Base-by-base conservation (phyloP, 1,140 invertebrate species). In the Microplitis mediator region DNA sequence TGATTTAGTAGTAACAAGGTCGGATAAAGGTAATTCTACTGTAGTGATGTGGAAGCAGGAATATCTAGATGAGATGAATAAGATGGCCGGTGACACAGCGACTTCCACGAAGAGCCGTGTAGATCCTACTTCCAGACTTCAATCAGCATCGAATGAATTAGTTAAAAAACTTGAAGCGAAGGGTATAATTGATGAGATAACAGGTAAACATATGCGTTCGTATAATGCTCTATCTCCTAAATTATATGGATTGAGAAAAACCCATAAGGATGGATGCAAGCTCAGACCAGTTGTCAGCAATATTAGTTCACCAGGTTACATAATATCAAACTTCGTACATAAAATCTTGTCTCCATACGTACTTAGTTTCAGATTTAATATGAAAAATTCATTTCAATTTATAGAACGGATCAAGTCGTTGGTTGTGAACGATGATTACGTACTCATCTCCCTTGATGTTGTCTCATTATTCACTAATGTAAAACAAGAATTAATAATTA, bases 401-500 rank as follows among this genome's bases (percentile, higher is more conserved):
- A 2, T 65, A 4, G 63, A 65, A 4, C 13, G 31, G 6, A 45
- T 45, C 5, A 65, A 31, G 23, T 13, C 11, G 4, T 31, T 65
- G 6, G 11, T 11, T 13, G 31, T 65, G 36, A 4, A 65, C 36
- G 13, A 14, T 13, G 34, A 45, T n/a, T 65, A 65, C 23, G 5
- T 9, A 65, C 3, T 50, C 9, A 36, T 65, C 4, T 65, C 63
- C 6, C n/a, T 65, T 4, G 63, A 65, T 31, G 63, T 65, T n/a
- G 63, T 65, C 4, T 65, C 63, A 13, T 65, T 65, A 23, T 65
- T 65, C 45, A 65, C 63, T 14, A 65, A 65, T 36, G 36, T 65
- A 4, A 31, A n/a, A 14, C 31, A 65, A 31, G 63, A 65, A 3
- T 14, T 65, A 39, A 35, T 65, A 36, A 3, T 39, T 8, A 32